Percentiles rank a stretch among this genome's conserved stretches.
These are phyloP conservation scores for Moxostoma hubbsi DNA, from an alignment of 2,797 vertebrate genomes.

Conservation along the genomic window DNA sequence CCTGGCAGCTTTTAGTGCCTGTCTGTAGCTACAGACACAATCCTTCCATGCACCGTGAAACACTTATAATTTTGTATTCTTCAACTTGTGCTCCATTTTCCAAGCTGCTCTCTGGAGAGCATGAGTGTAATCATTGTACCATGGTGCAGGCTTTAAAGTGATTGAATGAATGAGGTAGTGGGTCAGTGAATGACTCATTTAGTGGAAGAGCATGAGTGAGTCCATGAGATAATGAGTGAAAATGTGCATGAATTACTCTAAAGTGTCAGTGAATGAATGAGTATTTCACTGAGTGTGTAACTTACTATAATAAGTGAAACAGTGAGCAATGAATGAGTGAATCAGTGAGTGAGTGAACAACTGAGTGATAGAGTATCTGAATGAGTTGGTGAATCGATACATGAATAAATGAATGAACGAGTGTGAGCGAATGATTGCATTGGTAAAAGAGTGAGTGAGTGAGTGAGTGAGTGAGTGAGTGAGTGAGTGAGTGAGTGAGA, in stretches of 20 bases:
- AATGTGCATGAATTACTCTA: too few species aligned
- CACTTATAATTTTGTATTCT: too few species aligned
- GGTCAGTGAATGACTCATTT: not conserved
- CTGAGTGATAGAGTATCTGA: slow-evolving; percentile 24
- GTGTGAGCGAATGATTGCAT: too few species aligned
- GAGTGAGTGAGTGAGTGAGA: not conserved
- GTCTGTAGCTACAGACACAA: too few species aligned
- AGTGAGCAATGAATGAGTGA: slow-evolving; percentile 16
- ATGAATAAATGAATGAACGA: not conserved
- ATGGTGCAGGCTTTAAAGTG: not conserved
- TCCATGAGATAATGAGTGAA: not conserved
- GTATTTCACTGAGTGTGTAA: slow-evolving; percentile 44
- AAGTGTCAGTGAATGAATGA: not conserved
- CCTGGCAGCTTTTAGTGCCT: too few species aligned
- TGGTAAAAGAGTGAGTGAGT: too few species aligned
- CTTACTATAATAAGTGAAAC: slow-evolving; percentile 25
- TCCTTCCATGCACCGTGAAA: too few species aligned
- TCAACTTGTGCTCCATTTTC: too few species aligned
- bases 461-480: slow-evolving; percentile 24
- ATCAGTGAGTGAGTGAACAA: not conserved
- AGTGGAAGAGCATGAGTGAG: not conserved
- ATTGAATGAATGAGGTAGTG: slow-evolving; percentile 9
- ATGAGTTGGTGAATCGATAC: not conserved
- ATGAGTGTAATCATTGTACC: too few species aligned
- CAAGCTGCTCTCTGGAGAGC: too few species aligned